A percentile compares a stretch with the other conserved stretches of the same genome.
phyloP scores from a whole-genome alignment of 92 coral and sea anemone genomes.

The Phenganax marumi region DNA sequence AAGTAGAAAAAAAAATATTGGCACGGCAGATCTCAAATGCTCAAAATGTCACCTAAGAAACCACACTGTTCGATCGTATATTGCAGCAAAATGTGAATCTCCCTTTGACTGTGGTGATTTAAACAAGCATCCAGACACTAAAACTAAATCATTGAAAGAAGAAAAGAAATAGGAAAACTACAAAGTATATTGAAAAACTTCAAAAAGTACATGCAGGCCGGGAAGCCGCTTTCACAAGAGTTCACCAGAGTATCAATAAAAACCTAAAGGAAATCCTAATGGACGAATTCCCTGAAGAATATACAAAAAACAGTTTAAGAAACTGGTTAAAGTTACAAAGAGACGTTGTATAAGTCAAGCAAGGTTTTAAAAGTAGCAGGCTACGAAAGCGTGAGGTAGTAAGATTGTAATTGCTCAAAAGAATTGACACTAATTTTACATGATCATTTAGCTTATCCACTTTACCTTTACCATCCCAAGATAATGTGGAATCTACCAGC shows the following conservation, averaged over 20 bases:
- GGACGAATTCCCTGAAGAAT: conserved; percentile 51
- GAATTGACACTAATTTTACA: not conserved
- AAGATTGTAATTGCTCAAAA: conserved; percentile 12
- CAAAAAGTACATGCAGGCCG: conserved; percentile 46
- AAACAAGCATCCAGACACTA: not conserved
- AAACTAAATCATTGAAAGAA: not conserved
- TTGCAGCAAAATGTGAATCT: not conserved
- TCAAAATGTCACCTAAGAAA: conserved; percentile 6
- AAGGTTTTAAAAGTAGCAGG: conserved; percentile 18
- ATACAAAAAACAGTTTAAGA: conserved; percentile 26
- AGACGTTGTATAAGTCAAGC: conserved; percentile 32
- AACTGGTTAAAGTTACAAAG: conserved; percentile 47
- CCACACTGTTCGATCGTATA: not conserved
- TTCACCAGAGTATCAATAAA: conserved; percentile 39
- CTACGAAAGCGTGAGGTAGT: conserved; percentile 34
- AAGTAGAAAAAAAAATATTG: not conserved
- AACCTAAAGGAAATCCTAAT: conserved; percentile 38
- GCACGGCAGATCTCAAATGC: not conserved
- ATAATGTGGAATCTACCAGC: not conserved
- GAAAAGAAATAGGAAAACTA: not conserved
- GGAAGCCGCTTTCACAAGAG: conserved; percentile 45
- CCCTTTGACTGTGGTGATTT: conserved; percentile 1
- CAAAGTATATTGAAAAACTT: conserved; percentile 20
- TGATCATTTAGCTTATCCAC: not conserved
- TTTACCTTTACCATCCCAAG: not conserved